phyloP scores from a whole-genome alignment of 2,888 invertebrate genomes.

The Drosophila rubida region DNA sequence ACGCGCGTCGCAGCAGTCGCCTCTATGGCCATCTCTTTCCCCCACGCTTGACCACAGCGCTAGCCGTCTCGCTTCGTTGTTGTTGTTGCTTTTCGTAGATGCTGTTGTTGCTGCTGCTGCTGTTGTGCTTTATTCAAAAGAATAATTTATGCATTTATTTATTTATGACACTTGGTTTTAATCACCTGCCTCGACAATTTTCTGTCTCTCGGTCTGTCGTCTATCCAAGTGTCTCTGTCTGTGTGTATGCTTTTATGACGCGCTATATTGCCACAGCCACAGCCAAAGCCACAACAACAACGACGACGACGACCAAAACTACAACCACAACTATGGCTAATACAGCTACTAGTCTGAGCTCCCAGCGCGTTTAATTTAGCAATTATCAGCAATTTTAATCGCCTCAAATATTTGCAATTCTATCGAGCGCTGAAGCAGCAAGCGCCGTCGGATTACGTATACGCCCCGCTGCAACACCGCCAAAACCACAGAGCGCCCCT shows the following conservation, averaged over 20 bases:
- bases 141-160: constrained; percentile 80
- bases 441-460: constrained; percentile 67
- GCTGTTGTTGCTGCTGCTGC: constrained; percentile 12
- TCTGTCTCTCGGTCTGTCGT: neutral
- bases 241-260: constrained; percentile 16
- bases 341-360: constrained; percentile 42
- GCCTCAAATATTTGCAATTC: constrained; percentile 76
- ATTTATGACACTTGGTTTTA: constrained; percentile 81
- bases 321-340: constrained; percentile 6
- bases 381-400: constrained; percentile 75
- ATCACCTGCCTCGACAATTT: constrained; percentile 79
- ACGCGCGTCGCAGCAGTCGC: constrained; percentile 52
- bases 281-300: neutral
- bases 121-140: constrained; percentile 46
- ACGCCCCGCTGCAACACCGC: constrained; percentile 46
- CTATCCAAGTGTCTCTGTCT: neutral
- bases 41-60: neutral
- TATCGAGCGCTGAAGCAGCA: constrained; percentile 61
- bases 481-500: too few relatives aligned
- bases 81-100: too few relatives aligned
- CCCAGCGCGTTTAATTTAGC: constrained; percentile 74
- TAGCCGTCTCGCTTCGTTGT: constrained; percentile 17
- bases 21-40: constrained; percentile 28
- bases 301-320: neutral
- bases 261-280: constrained; percentile 21